Evolutionary conservation across 92 coral and sea anemone genomes (phyloP).

Genomic region (Bergia sp.): DNA sequence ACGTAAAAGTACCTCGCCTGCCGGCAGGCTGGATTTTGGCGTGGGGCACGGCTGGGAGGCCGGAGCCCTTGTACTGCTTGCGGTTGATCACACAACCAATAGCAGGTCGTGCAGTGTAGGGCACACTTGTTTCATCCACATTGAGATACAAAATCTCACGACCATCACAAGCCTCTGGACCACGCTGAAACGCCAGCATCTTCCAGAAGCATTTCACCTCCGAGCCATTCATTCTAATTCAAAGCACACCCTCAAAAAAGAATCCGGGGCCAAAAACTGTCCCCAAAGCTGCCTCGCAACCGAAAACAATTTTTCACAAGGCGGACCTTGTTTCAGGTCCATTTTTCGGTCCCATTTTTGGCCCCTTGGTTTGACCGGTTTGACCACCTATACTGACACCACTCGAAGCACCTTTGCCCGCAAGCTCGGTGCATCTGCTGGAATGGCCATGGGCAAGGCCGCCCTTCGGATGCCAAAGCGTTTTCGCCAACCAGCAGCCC

Average conservation of each 20-base stretch:
- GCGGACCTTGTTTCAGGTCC: too few relatives aligned
- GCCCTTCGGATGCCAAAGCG: slow-evolving; percentile 17
- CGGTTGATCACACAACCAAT: slow-evolving; percentile 15
- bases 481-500: slow-evolving; percentile 17
- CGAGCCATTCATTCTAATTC: too few relatives aligned
- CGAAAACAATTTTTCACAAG: too few relatives aligned
- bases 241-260: too few relatives aligned
- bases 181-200: too few relatives aligned
- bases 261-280: too few relatives aligned
- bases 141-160: too few relatives aligned
- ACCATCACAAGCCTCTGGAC: too few relatives aligned
- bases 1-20: slow-evolving; percentile 15
- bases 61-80: slow-evolving; percentile 17
- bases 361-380: slow-evolving; percentile 17
- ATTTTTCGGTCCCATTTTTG: neutral
- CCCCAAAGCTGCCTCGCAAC: too few relatives aligned
- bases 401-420: slow-evolving; percentile 17
- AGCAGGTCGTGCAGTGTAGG: neutral
- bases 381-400: slow-evolving; percentile 15
- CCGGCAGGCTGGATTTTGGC: slow-evolving; percentile 17
- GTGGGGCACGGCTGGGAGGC: slow-evolving; percentile 19
- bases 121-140: too few relatives aligned
- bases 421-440: slow-evolving; percentile 17
- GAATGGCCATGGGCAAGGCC: slow-evolving; percentile 17
- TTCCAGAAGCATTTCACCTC: too few relatives aligned